These are phyloP conservation scores for Himalopsyche japonica DNA, from an alignment of 2,888 invertebrate species.

Conservation along the genomic window DNA sequence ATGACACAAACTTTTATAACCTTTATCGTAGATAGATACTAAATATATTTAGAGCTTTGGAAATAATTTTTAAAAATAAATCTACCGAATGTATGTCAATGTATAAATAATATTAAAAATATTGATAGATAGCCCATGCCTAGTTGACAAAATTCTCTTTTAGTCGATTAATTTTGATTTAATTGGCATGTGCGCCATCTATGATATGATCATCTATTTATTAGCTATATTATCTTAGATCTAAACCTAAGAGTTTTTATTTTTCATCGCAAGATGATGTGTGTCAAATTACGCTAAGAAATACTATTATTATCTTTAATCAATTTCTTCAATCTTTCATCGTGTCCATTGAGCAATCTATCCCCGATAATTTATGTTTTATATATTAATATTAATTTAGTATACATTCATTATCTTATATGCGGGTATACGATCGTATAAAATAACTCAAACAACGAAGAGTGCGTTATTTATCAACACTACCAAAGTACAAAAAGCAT, in stretches of 20 bases:
- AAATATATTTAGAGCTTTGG: no score
- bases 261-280: background rate
- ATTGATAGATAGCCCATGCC: no score
- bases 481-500: background rate
- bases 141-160: no score
- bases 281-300: background rate
- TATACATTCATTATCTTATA: background rate
- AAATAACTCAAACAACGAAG: background rate
- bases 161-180: background rate
- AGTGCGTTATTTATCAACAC: background rate
- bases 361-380: background rate
- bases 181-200: background rate
- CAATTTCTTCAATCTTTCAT: background rate
- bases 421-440: background rate
- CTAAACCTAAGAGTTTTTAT: background rate
- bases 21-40: no score
- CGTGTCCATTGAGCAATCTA: background rate
- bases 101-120: no score
- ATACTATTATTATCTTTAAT: background rate
- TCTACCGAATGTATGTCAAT: no score
- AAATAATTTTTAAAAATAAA: no score
- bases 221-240: background rate
- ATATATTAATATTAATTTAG: background rate
- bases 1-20: no score
- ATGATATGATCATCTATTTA: background rate